phyloP scores from a whole-genome alignment of 2,888 invertebrate species.

The Chloroclysta siterata region DNA sequence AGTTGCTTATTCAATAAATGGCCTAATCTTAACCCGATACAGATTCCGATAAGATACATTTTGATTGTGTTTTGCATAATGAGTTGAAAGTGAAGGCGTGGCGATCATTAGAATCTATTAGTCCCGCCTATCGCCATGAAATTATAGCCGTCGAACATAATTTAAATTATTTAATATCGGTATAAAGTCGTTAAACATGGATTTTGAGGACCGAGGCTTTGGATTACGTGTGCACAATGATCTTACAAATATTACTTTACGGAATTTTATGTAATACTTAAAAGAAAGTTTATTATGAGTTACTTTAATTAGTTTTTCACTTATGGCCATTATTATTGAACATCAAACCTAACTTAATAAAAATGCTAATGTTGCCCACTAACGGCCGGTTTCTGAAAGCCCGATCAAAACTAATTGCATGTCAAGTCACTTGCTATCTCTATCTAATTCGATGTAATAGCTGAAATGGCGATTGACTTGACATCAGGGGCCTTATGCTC shows the following conservation, averaged over 20 bases:
- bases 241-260: conserved; percentile 2
- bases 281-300: too few relatives aligned
- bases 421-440: too few relatives aligned
- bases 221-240: conserved; percentile 20
- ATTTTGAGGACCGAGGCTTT: conserved; percentile 20
- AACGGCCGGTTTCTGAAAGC: too few relatives aligned
- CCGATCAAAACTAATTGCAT: too few relatives aligned
- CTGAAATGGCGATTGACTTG: too few relatives aligned
- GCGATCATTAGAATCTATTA: conserved; percentile 40
- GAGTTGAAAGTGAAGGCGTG: conserved; percentile 48
- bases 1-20: too few relatives aligned
- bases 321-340: too few relatives aligned
- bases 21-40: conserved; percentile 28
- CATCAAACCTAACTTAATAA: too few relatives aligned
- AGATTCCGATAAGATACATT: conserved; percentile 67
- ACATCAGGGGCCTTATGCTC: too few relatives aligned
- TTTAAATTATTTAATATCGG: conserved; percentile 38
- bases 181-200: conserved; percentile 28
- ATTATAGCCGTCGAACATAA: conserved; percentile 34
- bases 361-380: too few relatives aligned
- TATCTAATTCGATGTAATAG: too few relatives aligned
- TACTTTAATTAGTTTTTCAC: too few relatives aligned
- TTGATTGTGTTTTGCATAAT: conserved; percentile 64
- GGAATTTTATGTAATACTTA: background rate
- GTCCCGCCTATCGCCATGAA: conserved; percentile 35